These are phyloP conservation scores for Brachionus rotundiformis DNA, from an alignment of 1,140 invertebrate species.

Conservation along the genomic window DNA sequence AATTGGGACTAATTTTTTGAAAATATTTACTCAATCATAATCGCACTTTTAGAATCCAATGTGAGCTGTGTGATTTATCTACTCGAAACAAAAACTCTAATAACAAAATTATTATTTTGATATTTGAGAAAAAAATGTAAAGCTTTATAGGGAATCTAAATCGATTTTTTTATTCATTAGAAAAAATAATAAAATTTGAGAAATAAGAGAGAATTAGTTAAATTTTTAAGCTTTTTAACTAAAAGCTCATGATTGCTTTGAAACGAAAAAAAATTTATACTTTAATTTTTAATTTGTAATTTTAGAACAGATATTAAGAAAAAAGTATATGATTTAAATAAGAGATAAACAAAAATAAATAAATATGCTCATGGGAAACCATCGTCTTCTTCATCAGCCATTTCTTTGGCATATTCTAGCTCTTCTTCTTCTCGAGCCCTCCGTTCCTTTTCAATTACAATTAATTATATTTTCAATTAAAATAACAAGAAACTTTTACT, in stretches of 20 bases:
- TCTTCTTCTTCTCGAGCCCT: conserved; percentile 94
- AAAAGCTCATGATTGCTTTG: neutral
- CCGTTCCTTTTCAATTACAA: conserved; percentile 69
- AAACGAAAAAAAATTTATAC: neutral
- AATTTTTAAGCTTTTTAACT: neutral
- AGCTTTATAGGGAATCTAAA: neutral
- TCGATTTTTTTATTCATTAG: conserved; percentile 21
- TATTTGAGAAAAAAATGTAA: neutral
- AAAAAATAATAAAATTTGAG: conserved; percentile 15
- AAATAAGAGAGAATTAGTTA: neutral
- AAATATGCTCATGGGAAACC: conserved; percentile 41
- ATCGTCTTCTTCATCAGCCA: conserved; percentile 93
- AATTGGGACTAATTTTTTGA: too few species aligned
- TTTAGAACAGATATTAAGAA: conserved; percentile 15
- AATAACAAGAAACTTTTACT: conserved; percentile 58
- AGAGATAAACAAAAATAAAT: conserved; percentile 22
- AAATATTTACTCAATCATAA: too few species aligned
- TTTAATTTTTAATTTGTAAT: conserved; percentile 18
- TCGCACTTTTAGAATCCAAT: too few species aligned
- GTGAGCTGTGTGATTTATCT: neutral
- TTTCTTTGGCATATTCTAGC: conserved; percentile 94
- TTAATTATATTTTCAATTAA: neutral
- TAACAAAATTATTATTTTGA: neutral
- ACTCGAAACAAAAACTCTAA: neutral
- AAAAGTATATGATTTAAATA: conserved; percentile 16